Percentiles rank a stretch among this genome's conserved stretches.
phyloP scores from a whole-genome alignment of 2,797 vertebrate species.

The Muscicapa comitata region DNA sequence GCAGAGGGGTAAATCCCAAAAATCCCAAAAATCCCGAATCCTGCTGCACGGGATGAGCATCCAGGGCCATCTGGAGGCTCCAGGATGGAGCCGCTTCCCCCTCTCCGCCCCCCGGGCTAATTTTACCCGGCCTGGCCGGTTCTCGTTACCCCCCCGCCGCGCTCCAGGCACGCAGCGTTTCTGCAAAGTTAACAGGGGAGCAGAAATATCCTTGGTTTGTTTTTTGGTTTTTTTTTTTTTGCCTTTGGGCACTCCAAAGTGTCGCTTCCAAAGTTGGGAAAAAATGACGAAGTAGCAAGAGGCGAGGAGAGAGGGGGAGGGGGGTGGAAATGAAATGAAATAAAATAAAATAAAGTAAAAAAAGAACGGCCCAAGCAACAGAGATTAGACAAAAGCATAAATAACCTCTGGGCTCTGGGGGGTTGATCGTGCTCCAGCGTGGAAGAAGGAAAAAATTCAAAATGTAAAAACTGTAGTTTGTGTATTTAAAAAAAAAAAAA shows the following conservation, averaged over 20 bases:
- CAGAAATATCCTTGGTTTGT: slow-evolving; percentile 22
- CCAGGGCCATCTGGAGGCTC: not conserved
- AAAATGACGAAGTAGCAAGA: not conserved
- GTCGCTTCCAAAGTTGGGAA: slow-evolving; percentile 25
- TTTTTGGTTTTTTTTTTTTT: not conserved
- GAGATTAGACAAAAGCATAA: not conserved
- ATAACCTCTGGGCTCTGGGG: not conserved
- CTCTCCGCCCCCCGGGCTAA: slow-evolving; percentile 9
- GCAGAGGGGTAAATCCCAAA: too few relatives aligned
- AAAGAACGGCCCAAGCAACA: not conserved
- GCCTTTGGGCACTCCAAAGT: not conserved
- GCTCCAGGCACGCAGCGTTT: slow-evolving; percentile 34
- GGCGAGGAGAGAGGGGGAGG: accelerated
- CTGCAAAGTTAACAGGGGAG: slow-evolving; percentile 9
- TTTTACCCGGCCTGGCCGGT: slow-evolving; percentile 20
- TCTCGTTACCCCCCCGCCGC: slow-evolving; percentile 12
- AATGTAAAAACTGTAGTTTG: not conserved
- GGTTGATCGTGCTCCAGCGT: not conserved
- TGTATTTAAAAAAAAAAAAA: not conserved
- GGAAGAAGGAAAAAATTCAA: not conserved
- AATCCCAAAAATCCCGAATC: too few relatives aligned
- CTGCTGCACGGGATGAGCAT: too few relatives aligned
- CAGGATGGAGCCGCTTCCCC: not conserved
- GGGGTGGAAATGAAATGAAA: not conserved
- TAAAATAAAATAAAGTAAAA: too few relatives aligned